Conservation (phyloP, 2,888 invertebrate genomes). For the Drosophila mercatorum region DNA sequence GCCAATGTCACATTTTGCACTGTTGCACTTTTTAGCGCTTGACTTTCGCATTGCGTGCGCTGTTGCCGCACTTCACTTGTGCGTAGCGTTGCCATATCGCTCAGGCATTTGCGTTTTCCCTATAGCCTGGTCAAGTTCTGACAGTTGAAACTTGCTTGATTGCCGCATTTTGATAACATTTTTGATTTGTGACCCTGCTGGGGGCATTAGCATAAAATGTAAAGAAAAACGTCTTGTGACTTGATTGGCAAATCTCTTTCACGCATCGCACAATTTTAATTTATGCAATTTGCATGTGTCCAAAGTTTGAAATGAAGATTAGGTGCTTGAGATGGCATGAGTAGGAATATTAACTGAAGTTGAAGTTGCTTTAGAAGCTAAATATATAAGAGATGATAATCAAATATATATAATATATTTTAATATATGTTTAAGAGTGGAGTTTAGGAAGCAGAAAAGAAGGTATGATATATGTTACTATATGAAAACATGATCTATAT, state of each 20-base stretch:
- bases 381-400: no score
- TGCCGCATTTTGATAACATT: slow-evolving; percentile 21
- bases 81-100: slow-evolving; percentile 49
- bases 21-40: slow-evolving; percentile 62
- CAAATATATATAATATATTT: no score
- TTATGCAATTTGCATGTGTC: slow-evolving; percentile 5
- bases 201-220: slow-evolving; percentile 10
- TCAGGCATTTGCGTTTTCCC: slow-evolving; percentile 53
- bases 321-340: background rate
- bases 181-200: slow-evolving; percentile 27
- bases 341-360: background rate
- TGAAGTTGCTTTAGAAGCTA: no score
- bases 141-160: slow-evolving; percentile 21
- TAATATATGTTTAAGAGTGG: no score
- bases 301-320: slow-evolving; percentile 1
- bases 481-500: no score
- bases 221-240: background rate
- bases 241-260: slow-evolving; percentile 23
- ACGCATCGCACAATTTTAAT: slow-evolving; percentile 10
- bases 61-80: slow-evolving; percentile 42
- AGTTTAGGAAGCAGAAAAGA: no score
- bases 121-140: slow-evolving; percentile 25
- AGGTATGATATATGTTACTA: no score
- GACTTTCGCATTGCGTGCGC: slow-evolving; percentile 16
- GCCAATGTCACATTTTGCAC: slow-evolving; percentile 69